Evolutionary conservation across 2,888 invertebrate species (phyloP), one percentile per base, ranked within the genome.

Genomic region (Oxycera nigricornis): DNA sequence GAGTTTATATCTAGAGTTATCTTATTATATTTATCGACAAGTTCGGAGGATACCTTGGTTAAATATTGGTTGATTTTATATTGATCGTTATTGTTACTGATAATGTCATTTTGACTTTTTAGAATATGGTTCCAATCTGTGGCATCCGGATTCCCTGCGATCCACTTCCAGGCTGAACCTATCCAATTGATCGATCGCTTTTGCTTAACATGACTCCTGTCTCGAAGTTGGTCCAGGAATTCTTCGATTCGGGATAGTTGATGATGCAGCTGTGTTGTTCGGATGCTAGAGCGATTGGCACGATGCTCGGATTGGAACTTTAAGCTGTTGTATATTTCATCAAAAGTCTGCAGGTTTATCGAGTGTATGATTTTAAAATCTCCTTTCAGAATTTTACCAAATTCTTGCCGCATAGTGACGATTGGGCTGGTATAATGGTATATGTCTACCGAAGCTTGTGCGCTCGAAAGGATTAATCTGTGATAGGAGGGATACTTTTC

Each of bases 121-220:
- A 74, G 30, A 1, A 70, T 70, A 7, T 17, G 52, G 22, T 76
- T 62, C 62, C 73, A 72, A 6, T 74, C 62, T 26, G 59, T 72
- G 7, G 74, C 68, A 30, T 73, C 74, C 17, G 76, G 74, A 24
- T 67, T 67, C 2, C 76, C 74, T 35, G 76, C 59, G 14, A 76
- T 28, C 76, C 72, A 76, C 39, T 74, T 72, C 68, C 76, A 61
- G n/a, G 76, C 72, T 39, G 72, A 75, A 14, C 72, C 72, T 35
- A 75, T 68, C 75, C 75, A 72, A 55, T 75, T 73, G 6, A 73
- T 76, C 31, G 75, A 70, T 39, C 73, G 70, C 11, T 75, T 72
- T 11, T 39, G n/a, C 28, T 52, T 76, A n/a, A n/a, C n/a, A n/a
- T n/a, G n/a, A n/a, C n/a, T n/a, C n/a, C n/a, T 65, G 24, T 65